phyloP scores from a whole-genome alignment of 2,888 invertebrate genomes.

The Augiades crinisus region DNA sequence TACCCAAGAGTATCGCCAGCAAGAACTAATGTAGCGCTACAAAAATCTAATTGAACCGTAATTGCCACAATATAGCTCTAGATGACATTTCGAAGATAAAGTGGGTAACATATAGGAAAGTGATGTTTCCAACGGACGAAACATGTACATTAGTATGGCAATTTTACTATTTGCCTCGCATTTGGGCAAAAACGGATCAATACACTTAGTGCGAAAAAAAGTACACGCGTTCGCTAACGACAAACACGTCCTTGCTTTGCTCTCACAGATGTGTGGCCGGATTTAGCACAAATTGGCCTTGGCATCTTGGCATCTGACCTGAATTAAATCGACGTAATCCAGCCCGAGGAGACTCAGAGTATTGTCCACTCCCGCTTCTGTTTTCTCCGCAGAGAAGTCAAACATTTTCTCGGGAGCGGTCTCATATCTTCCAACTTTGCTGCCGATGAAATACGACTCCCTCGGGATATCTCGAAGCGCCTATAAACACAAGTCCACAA shows the following conservation, averaged over 20 bases:
- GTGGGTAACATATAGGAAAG: no score
- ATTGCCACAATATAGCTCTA: no score
- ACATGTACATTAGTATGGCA: no score
- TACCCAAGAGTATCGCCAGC: no score
- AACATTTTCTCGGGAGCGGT: conserved; percentile 87
- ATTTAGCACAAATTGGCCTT: conserved; percentile 13
- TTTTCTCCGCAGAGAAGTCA: conserved; percentile 90
- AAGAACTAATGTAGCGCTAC: no score
- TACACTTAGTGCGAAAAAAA: no score
- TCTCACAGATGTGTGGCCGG: background rate
- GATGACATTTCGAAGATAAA: no score
- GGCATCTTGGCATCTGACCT: conserved; percentile 78
- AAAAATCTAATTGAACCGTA: no score
- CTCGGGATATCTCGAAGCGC: conserved; percentile 90
- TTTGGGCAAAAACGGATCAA: background rate
- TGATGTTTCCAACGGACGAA: no score
- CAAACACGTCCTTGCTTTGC: background rate
- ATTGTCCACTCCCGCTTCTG: conserved; percentile 86
- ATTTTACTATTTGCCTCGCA: no score
- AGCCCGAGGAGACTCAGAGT: conserved; percentile 88
- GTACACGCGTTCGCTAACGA: background rate
- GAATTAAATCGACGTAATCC: conserved; percentile 93
- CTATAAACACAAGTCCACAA: conserved; percentile 49
- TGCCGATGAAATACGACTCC: conserved; percentile 92
- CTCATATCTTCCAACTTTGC: conserved; percentile 95